Evolutionary conservation across 2,113 vertebrate genomes (phyloP), one percentile per base, ranked within the genome.

Genomic region (Entomyzon cyanotis): DNA sequence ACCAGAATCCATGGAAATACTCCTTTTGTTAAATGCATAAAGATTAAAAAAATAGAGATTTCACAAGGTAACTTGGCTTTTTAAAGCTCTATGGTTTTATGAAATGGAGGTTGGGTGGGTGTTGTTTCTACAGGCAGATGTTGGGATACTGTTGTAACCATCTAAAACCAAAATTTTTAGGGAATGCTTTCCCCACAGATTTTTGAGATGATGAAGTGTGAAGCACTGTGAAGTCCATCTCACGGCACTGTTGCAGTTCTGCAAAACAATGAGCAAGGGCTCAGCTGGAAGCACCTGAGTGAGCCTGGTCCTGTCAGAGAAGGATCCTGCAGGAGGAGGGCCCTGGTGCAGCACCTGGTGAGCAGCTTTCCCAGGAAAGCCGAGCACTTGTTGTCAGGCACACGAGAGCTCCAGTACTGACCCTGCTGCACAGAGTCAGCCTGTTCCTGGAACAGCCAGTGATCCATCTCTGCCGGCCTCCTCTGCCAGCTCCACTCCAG

Each of bases 381-480:
- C 0, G 0, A 46, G 82, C 3, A 4, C 11, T 3, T 2, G 0
- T 27, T 39, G 60, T 15, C 62, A 46, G 81, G 59, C 35, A 0
- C 55, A 7, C 2, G 1, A 31, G 5, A n/a, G 44, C 27, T 28
- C 33, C 4, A 3, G 23, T 6, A n/a, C 4, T 9, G 59, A 87
- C 33, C 85, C 11, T 1, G 15, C 85, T 18, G 12, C 41, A 15
- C 41, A 22, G 39, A 73, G 47, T 21, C 27, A 13, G 56, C 23
- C 23, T 65, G 73, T 15, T 89, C 79, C 87, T 74, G 85, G 85
- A 86, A 77, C 5, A 67, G 71, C 37, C 44, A 17, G 58, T 0
- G 18, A 89, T 69, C 65, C 15, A 37, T 62, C 94, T 90, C 92
- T 70, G 89, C 91, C 1, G 18, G 68, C 75, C 69, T 73, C 76